Evolutionary conservation across 37 sponge, comb jelly and placozoan genomes (phyloP).

Genomic region (Agelas oroides): DNA sequence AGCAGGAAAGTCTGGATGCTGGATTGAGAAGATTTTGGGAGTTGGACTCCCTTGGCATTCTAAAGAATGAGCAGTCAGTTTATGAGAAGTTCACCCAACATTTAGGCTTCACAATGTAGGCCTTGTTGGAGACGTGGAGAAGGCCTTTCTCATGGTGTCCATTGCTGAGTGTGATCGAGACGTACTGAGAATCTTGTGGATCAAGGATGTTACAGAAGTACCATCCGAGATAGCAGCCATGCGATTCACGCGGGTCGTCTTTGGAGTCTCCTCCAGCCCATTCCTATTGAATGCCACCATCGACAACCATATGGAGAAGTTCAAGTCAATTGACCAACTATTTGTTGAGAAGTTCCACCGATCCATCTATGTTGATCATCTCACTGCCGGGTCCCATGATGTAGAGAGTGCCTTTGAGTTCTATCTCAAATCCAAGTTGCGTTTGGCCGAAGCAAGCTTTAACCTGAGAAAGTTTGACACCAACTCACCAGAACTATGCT

Average conservation of each 20-base stretch:
- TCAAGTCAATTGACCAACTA: neutral
- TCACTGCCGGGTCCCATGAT: neutral
- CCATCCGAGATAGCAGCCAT: neutral
- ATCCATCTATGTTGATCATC: conserved; percentile 27
- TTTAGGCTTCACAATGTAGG: conserved; percentile 17
- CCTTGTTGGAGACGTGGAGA: conserved; percentile 24
- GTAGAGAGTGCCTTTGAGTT: neutral
- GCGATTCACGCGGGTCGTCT: conserved; percentile 21
- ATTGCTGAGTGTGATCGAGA: conserved; percentile 15
- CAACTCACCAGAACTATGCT: neutral
- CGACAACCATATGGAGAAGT: conserved; percentile 11
- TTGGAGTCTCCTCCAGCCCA: conserved; percentile 32
- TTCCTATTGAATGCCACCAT: conserved; percentile 34
- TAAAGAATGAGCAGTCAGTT: neutral
- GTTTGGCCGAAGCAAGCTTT: neutral
- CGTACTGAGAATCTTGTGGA: conserved; percentile 23
- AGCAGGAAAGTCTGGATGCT: neutral
- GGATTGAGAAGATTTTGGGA: conserved; percentile 30
- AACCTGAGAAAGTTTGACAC: conserved; percentile 31
- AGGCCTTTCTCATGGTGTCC: conserved; percentile 37
- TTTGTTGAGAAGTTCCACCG: neutral
- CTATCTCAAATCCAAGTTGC: neutral
- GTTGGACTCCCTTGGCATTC: conserved; percentile 38
- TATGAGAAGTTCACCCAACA: conserved; percentile 15
- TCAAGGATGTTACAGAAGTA: neutral